Evolutionary conservation across 2,113 vertebrate genomes (phyloP).

Genomic region (Neoarius graeffei): DNA sequence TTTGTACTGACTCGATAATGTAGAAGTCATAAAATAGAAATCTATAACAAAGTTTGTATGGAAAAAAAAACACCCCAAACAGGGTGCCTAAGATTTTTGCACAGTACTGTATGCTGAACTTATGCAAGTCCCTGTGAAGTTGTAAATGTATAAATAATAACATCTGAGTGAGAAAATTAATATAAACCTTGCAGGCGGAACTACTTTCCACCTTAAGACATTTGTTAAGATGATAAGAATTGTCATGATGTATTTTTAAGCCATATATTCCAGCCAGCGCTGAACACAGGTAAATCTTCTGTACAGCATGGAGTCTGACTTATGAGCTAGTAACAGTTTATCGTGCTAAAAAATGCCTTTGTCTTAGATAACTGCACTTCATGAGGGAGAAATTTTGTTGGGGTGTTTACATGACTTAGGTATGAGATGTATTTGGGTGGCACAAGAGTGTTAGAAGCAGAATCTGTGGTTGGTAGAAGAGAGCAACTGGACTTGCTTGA

Average conservation of each 20-base stretch:
- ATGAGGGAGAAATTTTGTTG: background rate
- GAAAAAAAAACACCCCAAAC: no score
- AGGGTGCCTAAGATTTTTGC: no score
- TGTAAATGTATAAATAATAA: background rate
- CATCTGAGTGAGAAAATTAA: background rate
- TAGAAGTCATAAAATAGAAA: no score
- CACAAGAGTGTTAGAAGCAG: background rate
- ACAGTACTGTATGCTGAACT: background rate
- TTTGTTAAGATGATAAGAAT: background rate
- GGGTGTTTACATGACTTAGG: background rate
- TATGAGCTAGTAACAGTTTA: background rate
- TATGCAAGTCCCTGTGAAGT: background rate
- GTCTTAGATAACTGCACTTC: background rate
- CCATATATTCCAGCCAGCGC: background rate
- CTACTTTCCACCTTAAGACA: background rate
- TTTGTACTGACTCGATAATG: no score
- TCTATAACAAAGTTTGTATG: no score
- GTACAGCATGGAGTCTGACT: background rate
- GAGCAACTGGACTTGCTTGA: no score
- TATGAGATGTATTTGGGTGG: background rate
- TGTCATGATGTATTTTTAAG: background rate
- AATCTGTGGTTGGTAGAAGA: no score
- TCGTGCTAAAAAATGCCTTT: background rate
- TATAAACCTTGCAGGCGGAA: background rate
- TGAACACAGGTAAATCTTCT: background rate